A percentile compares a stretch with the other conserved stretches of the same genome.
phyloP scores from a whole-genome alignment of 2,113 vertebrate species.

The Recurvirostra avosetta region DNA sequence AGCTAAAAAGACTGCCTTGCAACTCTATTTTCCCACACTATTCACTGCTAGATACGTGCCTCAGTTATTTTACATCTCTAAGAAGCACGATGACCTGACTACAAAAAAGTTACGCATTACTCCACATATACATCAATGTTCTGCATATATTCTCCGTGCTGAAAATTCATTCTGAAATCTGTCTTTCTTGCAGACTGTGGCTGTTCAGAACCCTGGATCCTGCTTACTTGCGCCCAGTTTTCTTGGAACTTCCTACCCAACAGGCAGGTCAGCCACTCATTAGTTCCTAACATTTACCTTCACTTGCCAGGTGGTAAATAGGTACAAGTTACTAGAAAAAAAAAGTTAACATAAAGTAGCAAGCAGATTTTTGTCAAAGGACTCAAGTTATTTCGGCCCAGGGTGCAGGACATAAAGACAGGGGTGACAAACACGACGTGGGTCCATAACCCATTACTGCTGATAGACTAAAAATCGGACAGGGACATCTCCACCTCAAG shows the following conservation, averaged over 20 bases:
- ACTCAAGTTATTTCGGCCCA: not conserved
- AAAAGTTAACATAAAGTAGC: not conserved
- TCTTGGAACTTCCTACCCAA: not conserved
- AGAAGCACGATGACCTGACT: not conserved
- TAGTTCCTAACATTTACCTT: accelerated
- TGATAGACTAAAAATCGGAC: not conserved
- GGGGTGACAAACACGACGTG: accelerated
- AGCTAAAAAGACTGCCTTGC: not conserved
- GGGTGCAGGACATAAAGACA: not conserved
- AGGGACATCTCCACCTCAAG: not conserved
- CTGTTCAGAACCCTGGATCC: not conserved
- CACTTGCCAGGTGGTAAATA: not conserved
- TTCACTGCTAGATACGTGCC: not conserved
- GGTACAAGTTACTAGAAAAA: not conserved
- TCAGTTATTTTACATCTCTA: not conserved
- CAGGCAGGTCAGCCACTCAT: not conserved
- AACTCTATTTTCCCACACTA: not conserved
- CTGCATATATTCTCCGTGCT: not conserved
- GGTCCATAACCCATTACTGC: not conserved
- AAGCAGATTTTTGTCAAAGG: not conserved
- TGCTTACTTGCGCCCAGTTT: not conserved
- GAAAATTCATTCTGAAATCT: not conserved
- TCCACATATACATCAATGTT: not conserved
- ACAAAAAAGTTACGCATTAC: not conserved
- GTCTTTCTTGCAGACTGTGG: not conserved